phyloP scores from a whole-genome alignment of 2,888 invertebrate species.

The Fragum fragum region DNA sequence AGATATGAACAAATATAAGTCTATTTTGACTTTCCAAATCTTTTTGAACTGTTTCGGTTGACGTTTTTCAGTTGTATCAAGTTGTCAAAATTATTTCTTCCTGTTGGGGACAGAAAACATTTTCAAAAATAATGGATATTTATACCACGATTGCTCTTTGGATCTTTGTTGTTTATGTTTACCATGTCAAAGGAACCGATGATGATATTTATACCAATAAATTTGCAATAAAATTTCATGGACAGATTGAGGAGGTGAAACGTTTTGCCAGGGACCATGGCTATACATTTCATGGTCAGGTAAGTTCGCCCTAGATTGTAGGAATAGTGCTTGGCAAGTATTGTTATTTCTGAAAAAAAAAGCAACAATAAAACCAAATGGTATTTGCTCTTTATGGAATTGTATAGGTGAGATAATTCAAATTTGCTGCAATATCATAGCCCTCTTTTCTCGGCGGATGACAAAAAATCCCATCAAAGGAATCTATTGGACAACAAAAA shows the following conservation, averaged over 20 bases:
- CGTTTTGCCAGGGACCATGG: slow-evolving; percentile 16
- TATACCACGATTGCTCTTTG: background rate
- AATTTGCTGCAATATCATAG: no score
- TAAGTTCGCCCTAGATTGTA: no score
- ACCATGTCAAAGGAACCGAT: background rate
- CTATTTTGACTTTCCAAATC: background rate
- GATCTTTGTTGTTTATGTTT: background rate
- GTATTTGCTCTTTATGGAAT: no score
- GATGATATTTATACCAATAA: slow-evolving; percentile 59
- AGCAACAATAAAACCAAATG: no score
- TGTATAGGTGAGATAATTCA: no score
- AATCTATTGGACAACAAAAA: no score
- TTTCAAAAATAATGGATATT: background rate
- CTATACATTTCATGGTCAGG: slow-evolving; percentile 15
- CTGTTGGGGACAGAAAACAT: background rate
- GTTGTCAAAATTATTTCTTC: background rate
- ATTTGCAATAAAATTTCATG: slow-evolving; percentile 69
- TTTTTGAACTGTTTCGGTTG: background rate
- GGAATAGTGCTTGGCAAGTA: no score
- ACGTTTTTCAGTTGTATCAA: background rate
- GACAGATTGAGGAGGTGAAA: background rate
- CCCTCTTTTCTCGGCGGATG: no score
- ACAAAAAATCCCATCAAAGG: no score
- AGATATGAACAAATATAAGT: background rate
- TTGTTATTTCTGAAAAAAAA: no score